Conservation (phyloP, 2,113 vertebrate species). For the Camelus bactrianus region DNA sequence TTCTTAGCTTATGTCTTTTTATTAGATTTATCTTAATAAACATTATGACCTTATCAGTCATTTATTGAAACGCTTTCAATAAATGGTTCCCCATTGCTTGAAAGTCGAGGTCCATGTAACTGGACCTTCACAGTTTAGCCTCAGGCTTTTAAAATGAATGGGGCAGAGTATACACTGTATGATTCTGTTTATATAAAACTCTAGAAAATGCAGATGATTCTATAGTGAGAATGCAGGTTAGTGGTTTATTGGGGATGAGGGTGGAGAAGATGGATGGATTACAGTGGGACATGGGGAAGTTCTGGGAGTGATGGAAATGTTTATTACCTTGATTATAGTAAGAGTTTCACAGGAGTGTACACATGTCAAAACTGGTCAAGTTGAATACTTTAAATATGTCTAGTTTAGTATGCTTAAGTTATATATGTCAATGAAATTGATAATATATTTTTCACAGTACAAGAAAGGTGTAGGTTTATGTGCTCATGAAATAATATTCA, state of each 20-base stretch:
- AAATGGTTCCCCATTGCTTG: neutral
- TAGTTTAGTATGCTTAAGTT: neutral
- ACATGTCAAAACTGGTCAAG: neutral
- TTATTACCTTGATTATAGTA: neutral
- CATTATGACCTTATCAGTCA: neutral
- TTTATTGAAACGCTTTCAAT: neutral
- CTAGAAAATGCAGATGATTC: neutral
- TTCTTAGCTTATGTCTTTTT: neutral
- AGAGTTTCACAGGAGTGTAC: neutral
- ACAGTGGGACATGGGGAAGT: neutral
- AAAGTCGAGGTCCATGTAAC: neutral
- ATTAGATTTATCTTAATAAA: slow-evolving; percentile 5
- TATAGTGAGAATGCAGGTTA: neutral
- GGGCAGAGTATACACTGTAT: neutral
- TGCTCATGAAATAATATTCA: neutral
- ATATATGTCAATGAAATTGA: neutral
- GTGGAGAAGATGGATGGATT: neutral
- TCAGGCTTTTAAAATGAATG: neutral
- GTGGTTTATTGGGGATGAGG: neutral
- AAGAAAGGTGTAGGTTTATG: neutral
- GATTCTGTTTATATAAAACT: neutral
- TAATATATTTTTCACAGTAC: neutral
- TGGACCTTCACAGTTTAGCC: neutral
- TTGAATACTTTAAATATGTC: neutral
- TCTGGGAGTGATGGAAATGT: neutral